These are phyloP conservation scores for Turdus rufiventris DNA, from an alignment of 2,113 vertebrate species.

Conservation along the genomic window DNA sequence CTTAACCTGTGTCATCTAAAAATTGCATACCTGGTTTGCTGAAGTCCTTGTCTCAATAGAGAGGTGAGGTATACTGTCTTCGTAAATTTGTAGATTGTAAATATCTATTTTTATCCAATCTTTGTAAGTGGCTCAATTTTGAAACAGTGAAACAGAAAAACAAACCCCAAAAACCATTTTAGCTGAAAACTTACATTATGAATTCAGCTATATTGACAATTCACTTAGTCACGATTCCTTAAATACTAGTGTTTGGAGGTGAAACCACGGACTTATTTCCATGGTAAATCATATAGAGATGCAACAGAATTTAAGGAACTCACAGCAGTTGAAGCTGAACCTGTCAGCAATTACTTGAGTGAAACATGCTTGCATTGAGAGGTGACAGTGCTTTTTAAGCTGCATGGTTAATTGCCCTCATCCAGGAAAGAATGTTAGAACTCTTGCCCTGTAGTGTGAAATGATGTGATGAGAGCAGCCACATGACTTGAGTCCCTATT, in stretches of 20 bases:
- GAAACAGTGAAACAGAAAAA: neutral
- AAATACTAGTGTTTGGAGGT: neutral
- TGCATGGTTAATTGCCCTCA: neutral
- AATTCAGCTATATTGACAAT: neutral
- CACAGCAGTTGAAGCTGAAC: neutral
- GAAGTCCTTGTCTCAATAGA: neutral
- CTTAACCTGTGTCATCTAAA: neutral
- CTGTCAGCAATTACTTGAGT: neutral
- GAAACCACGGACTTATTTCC: neutral
- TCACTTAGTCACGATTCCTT: accelerated
- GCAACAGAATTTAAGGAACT: neutral
- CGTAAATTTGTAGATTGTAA: neutral
- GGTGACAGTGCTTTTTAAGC: neutral
- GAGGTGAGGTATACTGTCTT: neutral
- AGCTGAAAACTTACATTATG: neutral
- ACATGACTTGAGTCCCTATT: too few species aligned
- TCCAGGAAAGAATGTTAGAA: neutral
- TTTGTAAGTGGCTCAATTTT: neutral
- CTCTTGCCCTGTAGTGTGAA: neutral
- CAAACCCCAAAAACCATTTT: neutral
- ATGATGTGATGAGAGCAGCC: too few species aligned
- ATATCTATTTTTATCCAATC: neutral
- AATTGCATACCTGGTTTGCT: neutral
- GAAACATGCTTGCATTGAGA: neutral
- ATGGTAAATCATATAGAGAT: neutral